Conservation (phyloP, 2,113 vertebrate species). For the Chaetops frenatus region DNA sequence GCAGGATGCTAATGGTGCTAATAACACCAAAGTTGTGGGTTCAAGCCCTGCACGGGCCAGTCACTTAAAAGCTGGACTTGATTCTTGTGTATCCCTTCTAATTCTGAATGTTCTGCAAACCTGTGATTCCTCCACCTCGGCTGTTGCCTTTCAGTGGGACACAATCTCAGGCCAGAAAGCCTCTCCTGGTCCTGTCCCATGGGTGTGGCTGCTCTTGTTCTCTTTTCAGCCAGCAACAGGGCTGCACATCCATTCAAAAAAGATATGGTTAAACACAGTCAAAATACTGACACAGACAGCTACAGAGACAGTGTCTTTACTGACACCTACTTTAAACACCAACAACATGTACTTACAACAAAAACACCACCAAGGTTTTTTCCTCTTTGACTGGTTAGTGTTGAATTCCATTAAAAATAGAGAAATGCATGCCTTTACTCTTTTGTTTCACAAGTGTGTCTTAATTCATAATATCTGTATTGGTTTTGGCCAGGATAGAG, state of each 20-base stretch:
- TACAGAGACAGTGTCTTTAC: not conserved
- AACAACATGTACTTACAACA: not conserved
- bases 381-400: not conserved
- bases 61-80: not conserved
- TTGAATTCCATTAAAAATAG: not conserved
- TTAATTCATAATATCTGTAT: not conserved
- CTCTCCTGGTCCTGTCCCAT: not conserved
- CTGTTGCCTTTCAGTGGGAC: not conserved
- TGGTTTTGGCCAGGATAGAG: not conserved
- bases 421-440: not conserved
- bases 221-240: not conserved
- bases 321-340: not conserved
- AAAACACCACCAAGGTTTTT: not conserved
- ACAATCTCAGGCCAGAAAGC: not conserved
- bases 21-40: too few species aligned
- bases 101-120: not conserved
- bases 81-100: not conserved
- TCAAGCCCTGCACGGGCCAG: too few species aligned
- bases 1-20: too few species aligned
- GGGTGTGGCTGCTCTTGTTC: not conserved
- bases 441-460: not conserved
- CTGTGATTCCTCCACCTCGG: not conserved
- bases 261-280: not conserved
- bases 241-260: not conserved
- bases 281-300: not conserved